Conservation (phyloP, 2,113 vertebrate species). For the Plotosus lineatus region DNA sequence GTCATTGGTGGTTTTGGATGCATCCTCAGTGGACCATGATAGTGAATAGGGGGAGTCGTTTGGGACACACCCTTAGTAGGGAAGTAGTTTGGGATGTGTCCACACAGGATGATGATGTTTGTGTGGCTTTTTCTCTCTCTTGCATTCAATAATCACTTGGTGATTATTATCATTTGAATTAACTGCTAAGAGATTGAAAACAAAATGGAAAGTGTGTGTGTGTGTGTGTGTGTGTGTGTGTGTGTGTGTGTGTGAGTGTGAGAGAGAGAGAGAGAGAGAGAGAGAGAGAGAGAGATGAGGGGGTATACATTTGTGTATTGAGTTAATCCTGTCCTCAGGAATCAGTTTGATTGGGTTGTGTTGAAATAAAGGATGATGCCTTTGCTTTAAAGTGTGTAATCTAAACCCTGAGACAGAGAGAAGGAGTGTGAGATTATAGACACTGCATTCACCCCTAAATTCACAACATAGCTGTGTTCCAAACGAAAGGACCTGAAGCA, state of each 20-base stretch:
- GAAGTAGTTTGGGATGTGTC: no score
- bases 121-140: background rate
- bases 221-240: constrained; percentile 1
- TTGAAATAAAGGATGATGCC: constrained; percentile 54
- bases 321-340: constrained; percentile 44
- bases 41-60: no score
- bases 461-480: constrained; percentile 29
- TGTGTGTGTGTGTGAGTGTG: constrained; percentile 14
- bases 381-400: constrained; percentile 43
- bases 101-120: background rate
- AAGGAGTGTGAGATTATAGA: constrained; percentile 33
- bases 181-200: constrained; percentile 1
- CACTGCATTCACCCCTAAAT: constrained; percentile 3
- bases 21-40: no score
- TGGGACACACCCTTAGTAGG: no score
- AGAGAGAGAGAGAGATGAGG: no score
- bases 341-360: constrained; percentile 46
- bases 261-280: no score
- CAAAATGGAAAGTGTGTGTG: background rate
- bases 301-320: constrained; percentile 27
- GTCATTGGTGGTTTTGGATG: no score
- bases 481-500: constrained; percentile 24
- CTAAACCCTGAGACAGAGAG: constrained; percentile 12
- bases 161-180: background rate
- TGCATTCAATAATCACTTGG: background rate